Percentiles rank a stretch among this genome's conserved stretches.
phyloP scores from a whole-genome alignment of 1,140 invertebrate genomes.

The Papilio polytes region DNA sequence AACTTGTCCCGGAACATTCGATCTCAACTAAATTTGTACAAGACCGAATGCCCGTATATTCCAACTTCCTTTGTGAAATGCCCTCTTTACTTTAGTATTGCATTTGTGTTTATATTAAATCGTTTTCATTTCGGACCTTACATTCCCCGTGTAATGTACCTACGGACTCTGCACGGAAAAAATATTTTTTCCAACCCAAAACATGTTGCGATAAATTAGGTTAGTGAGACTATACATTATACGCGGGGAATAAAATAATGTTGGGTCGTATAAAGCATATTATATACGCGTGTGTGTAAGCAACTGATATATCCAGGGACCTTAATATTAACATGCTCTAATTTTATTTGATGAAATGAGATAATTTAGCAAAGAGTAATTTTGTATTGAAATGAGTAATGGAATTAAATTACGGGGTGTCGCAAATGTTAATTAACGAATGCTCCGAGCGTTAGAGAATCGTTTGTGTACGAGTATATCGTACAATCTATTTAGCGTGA shows the following conservation, averaged over 20 bases:
- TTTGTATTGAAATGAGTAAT: slow-evolving; percentile 40
- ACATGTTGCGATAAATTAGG: slow-evolving; percentile 41
- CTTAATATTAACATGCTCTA: slow-evolving; percentile 16
- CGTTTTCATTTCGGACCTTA: slow-evolving; percentile 52
- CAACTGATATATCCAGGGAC: slow-evolving; percentile 6
- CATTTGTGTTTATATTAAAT: slow-evolving; percentile 72
- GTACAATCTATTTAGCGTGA: slow-evolving; percentile 37
- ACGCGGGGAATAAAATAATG: slow-evolving; percentile 30
- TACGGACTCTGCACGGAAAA: slow-evolving; percentile 10
- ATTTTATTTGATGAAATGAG: slow-evolving; percentile 35
- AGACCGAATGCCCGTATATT: slow-evolving; percentile 71
- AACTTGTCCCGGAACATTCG: slow-evolving; percentile 73
- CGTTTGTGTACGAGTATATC: slow-evolving; percentile 22
- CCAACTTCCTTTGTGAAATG: slow-evolving; percentile 70
- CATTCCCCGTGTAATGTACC: slow-evolving; percentile 23
- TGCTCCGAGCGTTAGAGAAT: slow-evolving; percentile 6
- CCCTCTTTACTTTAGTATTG: slow-evolving; percentile 73
- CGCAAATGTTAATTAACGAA: slow-evolving; percentile 38
- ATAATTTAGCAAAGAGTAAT: slow-evolving; percentile 38
- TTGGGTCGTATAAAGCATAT: slow-evolving; percentile 36
- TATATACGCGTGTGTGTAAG: slow-evolving; percentile 23
- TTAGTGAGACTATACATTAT: slow-evolving; percentile 37
- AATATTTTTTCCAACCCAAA: slow-evolving; percentile 33
- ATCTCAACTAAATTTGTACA: slow-evolving; percentile 78
- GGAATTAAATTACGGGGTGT: slow-evolving; percentile 32